Base-by-base conservation (phyloP, 2,888 invertebrate species). In the Mactromeris polynyma region DNA sequence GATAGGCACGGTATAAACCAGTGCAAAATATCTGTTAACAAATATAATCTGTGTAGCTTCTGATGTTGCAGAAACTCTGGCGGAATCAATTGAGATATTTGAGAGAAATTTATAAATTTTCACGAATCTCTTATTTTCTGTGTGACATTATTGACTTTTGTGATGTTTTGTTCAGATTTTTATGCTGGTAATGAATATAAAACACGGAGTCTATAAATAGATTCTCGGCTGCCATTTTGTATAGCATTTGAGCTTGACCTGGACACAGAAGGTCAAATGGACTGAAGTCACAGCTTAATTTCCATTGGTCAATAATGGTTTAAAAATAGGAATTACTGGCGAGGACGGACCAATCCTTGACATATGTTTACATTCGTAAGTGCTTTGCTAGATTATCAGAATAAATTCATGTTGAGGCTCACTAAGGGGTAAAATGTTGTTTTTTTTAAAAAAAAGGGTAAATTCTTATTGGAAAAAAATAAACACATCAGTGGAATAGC, bases 251-350 rank as follows among this genome's bases (percentile, higher is more conserved):
- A 83, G 73, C 38, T 11, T 91, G 91, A 91, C 89, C 91, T 91
- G 91, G 91, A 87, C 91, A 81, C 77, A 78, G 69, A 78, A 89
- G 91, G 91, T 91, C 89, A 91, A 21, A 73, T 77, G 89, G 86
- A 38, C 73, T 89, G 19, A 86, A 85, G 89, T 46, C 42, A 81
- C n/a, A 33, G 26, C 79, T 77, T 81, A 21, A 9, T 31, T 82
- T 38, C 79, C 31, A 91, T 91, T 91, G 91, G 91, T 86, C 88
- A 88, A 89, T 83, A 86, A 82, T 64, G 31, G 83, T 26, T 36
- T 84, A 84, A 36, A 84, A 40, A 69, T 82, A 82, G 82, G 36
- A 83, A 73, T 46, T 83, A 83, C 58, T 36, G 21, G 31, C 42
- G 31, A 19, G 4, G 17, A 7, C 7, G 33, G 73, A 69, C 46